These are phyloP conservation scores for Brachynemurus nebulosus DNA, from an alignment of 2,888 invertebrate species.

Conservation along the genomic window DNA sequence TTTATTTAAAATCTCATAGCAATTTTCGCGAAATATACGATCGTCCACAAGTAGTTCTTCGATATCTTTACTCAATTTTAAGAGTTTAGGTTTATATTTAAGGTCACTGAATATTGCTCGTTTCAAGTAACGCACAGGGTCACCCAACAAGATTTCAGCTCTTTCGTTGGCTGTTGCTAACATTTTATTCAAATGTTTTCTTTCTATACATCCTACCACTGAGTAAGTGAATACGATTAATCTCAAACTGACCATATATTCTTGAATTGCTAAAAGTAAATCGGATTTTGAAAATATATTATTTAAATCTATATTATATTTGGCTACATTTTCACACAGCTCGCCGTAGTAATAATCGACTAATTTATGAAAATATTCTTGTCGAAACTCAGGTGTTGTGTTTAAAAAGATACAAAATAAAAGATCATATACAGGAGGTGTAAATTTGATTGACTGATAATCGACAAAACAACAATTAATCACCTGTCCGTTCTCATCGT, in stretches of 20 bases:
- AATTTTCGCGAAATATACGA: too few species aligned
- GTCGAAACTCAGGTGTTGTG: neutral
- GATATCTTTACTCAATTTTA: neutral
- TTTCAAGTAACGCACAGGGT: too few species aligned
- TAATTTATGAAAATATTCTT: neutral
- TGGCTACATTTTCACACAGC: neutral
- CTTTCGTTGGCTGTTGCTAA: too few species aligned
- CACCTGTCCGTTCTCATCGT: conserved; percentile 17
- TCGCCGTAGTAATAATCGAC: neutral
- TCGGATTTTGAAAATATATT: neutral
- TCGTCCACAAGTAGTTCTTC: neutral
- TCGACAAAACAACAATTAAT: conserved; percentile 27
- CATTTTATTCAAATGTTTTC: neutral
- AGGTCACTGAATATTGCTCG: neutral
- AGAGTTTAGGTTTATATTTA: neutral
- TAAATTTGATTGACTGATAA: conserved; percentile 34
- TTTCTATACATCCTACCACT: neutral
- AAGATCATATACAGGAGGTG: conserved; percentile 51
- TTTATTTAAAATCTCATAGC: too few species aligned
- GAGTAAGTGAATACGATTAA: neutral
- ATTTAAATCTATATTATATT: neutral
- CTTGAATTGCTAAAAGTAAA: neutral
- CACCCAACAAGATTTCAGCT: too few species aligned
- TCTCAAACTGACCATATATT: neutral
- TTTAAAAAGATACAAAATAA: neutral